Evolutionary conservation across 2,888 invertebrate species (phyloP).

Genomic region (Metallyticus violacea): DNA sequence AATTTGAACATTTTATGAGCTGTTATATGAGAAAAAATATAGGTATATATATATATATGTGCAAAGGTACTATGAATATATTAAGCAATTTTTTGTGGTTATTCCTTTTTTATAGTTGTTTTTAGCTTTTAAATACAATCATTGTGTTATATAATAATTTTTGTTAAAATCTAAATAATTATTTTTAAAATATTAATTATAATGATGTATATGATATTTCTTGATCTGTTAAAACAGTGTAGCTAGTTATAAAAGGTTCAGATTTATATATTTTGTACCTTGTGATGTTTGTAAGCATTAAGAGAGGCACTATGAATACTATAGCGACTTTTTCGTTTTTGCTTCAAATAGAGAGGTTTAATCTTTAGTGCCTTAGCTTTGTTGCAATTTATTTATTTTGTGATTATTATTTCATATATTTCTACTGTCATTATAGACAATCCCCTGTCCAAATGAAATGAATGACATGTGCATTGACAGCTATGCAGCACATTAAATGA

Average conservation of each 20-base stretch:
- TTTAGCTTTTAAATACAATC: background rate
- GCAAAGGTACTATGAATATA: background rate
- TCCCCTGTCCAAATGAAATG: background rate
- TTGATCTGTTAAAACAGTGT: background rate
- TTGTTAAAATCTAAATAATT: background rate
- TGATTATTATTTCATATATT: background rate
- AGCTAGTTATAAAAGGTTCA: background rate
- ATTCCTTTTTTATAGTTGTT: background rate
- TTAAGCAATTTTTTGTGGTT: background rate
- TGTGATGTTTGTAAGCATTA: background rate
- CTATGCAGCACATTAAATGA: background rate
- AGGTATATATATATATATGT: too few species aligned
- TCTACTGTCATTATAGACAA: background rate
- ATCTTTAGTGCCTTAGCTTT: background rate
- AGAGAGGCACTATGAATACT: background rate
- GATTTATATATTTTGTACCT: background rate
- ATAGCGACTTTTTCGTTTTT: background rate
- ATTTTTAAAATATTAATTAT: background rate
- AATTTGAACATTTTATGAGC: background rate
- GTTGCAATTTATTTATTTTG: background rate
- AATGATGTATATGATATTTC: background rate
- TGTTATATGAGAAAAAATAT: too few species aligned
- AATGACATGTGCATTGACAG: background rate
- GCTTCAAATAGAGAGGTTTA: background rate
- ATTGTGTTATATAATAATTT: background rate